Conservation (phyloP, 2,797 vertebrate genomes). For the Phaenicophaeus curvirostris region DNA sequence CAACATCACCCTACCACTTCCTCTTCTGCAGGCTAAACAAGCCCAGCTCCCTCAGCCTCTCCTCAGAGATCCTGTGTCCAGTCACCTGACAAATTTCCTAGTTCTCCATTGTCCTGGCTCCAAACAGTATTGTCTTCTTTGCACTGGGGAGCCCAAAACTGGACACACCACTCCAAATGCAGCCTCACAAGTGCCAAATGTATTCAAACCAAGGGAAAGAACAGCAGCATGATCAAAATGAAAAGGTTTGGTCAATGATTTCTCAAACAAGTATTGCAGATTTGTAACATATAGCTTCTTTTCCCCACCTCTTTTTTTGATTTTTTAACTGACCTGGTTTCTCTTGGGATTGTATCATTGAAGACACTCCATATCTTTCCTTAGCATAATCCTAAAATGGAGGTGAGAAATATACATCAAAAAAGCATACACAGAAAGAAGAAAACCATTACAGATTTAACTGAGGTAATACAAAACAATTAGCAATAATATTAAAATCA, state of each 20-base stretch:
- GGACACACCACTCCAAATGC: background rate
- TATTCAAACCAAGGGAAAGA: background rate
- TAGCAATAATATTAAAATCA: background rate
- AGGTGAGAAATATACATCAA: conserved; percentile 26
- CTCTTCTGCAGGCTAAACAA: background rate
- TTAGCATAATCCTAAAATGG: conserved; percentile 92
- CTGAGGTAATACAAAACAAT: background rate
- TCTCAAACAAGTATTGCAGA: background rate
- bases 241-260: background rate
- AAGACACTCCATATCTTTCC: conserved; percentile 90
- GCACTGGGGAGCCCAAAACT: background rate
- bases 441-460: background rate
- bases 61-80: background rate
- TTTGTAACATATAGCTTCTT: background rate
- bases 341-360: conserved; percentile 94
- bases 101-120: background rate
- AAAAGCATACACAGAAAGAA: background rate
- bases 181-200: background rate
- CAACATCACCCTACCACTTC: background rate
- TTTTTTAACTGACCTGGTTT: conserved; percentile 88
- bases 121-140: background rate
- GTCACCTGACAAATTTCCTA: background rate
- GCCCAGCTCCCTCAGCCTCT: background rate
- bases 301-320: no score
- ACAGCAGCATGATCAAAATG: background rate